Percentiles rank a stretch among this genome's conserved stretches.
phyloP scores from a whole-genome alignment of 2,797 vertebrate species.

The Chrysocyon brachyurus region DNA sequence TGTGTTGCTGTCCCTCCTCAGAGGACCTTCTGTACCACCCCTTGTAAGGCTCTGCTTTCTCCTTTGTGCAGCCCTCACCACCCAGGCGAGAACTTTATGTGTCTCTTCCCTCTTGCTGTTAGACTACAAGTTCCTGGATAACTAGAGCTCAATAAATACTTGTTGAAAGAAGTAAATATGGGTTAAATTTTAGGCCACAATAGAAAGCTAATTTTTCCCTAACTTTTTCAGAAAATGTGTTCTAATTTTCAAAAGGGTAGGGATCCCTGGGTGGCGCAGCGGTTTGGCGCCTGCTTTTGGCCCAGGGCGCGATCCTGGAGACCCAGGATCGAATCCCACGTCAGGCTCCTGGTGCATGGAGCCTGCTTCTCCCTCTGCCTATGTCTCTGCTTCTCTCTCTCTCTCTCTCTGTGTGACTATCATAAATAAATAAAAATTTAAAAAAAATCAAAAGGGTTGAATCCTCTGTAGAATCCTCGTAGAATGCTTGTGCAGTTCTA shows the following conservation, averaged over 20 bases:
- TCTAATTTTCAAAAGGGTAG: background rate
- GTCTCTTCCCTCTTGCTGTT: background rate
- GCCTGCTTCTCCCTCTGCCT: too few species aligned
- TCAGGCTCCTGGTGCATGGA: too few species aligned
- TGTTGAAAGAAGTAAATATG: background rate
- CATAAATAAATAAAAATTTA: too few species aligned
- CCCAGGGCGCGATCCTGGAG: too few species aligned
- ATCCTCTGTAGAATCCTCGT: background rate
- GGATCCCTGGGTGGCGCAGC: too few species aligned
- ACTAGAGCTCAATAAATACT: background rate
- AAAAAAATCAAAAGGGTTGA: background rate
- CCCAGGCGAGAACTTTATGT: background rate
- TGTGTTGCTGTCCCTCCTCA: background rate
- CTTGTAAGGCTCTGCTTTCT: background rate
- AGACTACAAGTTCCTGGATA: background rate
- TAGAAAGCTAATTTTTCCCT: background rate
- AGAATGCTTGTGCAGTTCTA: background rate
- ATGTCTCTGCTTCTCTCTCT: too few species aligned
- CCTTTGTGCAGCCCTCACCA: fast-evolving
- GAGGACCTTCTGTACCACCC: background rate
- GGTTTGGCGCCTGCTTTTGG: too few species aligned
- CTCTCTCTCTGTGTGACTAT: too few species aligned
- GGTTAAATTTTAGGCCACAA: background rate
- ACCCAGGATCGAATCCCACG: too few species aligned
- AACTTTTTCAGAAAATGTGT: background rate